phyloP scores from a whole-genome alignment of 2,113 vertebrate species.

The Lates calcarifer region DNA sequence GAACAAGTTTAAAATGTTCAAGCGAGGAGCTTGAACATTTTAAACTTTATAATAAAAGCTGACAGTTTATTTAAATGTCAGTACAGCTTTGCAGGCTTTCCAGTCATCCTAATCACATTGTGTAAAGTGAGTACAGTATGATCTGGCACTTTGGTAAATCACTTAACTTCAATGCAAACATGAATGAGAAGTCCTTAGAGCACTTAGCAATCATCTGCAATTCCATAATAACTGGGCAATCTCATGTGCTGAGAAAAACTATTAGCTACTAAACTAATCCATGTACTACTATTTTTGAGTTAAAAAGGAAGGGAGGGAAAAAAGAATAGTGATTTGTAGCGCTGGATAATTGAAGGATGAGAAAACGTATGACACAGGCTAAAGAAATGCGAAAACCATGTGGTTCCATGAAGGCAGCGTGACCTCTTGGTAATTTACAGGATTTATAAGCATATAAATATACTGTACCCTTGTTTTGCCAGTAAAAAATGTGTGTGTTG shows the following conservation, averaged over 20 bases:
- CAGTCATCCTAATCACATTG: background rate
- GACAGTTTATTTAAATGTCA: conserved; percentile 56
- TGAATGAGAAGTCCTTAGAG: background rate
- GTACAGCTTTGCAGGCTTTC: conserved; percentile 17
- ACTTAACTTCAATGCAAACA: background rate
- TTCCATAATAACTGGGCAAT: background rate
- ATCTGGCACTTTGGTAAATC: conserved; percentile 1
- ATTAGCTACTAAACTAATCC: background rate
- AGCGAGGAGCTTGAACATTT: background rate
- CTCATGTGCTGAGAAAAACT: background rate
- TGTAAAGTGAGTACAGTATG: background rate
- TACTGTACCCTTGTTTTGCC: background rate
- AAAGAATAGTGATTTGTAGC: background rate
- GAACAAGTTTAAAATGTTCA: background rate
- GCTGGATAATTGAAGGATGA: background rate
- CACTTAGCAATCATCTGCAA: background rate
- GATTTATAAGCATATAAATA: background rate
- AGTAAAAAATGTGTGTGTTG: background rate
- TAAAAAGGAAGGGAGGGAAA: background rate
- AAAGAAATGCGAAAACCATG: background rate
- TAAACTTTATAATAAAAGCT: conserved; percentile 21
- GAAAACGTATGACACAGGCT: background rate
- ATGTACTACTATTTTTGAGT: background rate
- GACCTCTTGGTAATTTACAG: background rate
- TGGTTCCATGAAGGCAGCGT: background rate